A percentile compares a stretch with the other conserved stretches of the same genome.
Conservation (phyloP, 2,888 invertebrate genomes). For the Minunthozetes semirufus region DNA sequence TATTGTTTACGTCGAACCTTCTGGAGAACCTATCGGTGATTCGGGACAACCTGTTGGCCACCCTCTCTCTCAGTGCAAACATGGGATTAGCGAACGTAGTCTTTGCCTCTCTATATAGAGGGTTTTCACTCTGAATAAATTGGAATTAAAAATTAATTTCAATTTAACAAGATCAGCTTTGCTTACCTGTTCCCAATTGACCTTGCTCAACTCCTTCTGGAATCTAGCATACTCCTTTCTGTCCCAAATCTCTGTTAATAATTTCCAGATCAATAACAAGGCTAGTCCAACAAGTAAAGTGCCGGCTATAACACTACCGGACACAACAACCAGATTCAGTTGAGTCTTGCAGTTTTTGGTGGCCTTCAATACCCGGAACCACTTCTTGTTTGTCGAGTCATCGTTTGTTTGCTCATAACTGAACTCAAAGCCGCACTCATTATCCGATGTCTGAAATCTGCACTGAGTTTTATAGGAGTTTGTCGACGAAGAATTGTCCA, state of each 20-base stretch:
- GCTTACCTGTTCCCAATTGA: constrained; percentile 50
- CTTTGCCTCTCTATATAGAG: constrained; percentile 50
- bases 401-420: constrained; percentile 53
- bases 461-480: neutral
- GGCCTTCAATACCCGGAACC: neutral
- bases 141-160: neutral
- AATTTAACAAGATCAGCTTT: neutral
- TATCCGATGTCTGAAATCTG: neutral
- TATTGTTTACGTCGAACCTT: constrained; percentile 2
- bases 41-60: constrained; percentile 41
- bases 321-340: constrained; percentile 44
- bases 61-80: constrained; percentile 44
- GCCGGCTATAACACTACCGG: constrained; percentile 49
- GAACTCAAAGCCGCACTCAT: constrained; percentile 8
- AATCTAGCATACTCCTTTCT: constrained; percentile 50
- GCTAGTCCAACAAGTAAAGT: constrained; percentile 50
- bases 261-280: constrained; percentile 50
- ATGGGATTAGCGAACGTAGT: constrained; percentile 50
- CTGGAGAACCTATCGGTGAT: neutral
- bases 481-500: neutral
- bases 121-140: constrained; percentile 48
- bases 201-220: constrained; percentile 50
- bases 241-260: constrained; percentile 50
- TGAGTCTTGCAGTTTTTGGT: constrained; percentile 36
- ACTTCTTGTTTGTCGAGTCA: constrained; percentile 50